These are phyloP conservation scores for Delia radicum DNA, from an alignment of 1,140 invertebrate species.

Conservation along the genomic window DNA sequence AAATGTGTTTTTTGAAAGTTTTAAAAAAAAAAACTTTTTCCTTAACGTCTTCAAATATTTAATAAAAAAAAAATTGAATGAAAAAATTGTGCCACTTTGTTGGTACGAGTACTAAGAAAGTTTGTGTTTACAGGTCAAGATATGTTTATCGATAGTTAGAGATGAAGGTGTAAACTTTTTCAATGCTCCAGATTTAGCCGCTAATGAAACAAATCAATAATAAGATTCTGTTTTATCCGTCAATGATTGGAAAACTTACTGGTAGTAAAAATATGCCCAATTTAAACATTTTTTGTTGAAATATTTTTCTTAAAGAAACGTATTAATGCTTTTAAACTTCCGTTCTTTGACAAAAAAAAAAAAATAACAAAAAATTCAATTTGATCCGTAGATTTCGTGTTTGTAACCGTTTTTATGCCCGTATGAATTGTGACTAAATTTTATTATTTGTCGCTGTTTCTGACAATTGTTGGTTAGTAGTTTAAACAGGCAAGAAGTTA, in stretches of 20 bases:
- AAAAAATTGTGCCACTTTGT: not conserved
- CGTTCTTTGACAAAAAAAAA: too few relatives aligned
- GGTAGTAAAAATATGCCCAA: not conserved
- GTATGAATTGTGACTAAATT: conserved; percentile 13
- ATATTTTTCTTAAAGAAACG: too few relatives aligned
- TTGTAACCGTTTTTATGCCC: conserved; percentile 11
- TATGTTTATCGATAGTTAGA: too few relatives aligned
- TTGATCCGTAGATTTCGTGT: not conserved
- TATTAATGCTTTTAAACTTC: too few relatives aligned
- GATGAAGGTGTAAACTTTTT: not conserved
- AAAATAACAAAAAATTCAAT: too few relatives aligned
- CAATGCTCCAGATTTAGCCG: not conserved
- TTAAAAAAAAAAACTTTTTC: not conserved
- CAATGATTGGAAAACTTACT: conserved; percentile 3
- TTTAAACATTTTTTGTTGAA: conserved; percentile 8
- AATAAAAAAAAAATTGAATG: not conserved
- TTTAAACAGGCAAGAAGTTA: not conserved
- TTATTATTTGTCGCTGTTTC: not conserved
- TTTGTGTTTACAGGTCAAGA: not conserved
- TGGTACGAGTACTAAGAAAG: not conserved
- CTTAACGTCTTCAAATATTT: not conserved
- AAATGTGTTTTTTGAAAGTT: not conserved
- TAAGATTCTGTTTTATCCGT: not conserved
- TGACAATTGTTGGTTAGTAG: not conserved
- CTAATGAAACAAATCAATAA: not conserved